phyloP scores from a whole-genome alignment of 2,797 vertebrate species.

The Tarsius wallacei region DNA sequence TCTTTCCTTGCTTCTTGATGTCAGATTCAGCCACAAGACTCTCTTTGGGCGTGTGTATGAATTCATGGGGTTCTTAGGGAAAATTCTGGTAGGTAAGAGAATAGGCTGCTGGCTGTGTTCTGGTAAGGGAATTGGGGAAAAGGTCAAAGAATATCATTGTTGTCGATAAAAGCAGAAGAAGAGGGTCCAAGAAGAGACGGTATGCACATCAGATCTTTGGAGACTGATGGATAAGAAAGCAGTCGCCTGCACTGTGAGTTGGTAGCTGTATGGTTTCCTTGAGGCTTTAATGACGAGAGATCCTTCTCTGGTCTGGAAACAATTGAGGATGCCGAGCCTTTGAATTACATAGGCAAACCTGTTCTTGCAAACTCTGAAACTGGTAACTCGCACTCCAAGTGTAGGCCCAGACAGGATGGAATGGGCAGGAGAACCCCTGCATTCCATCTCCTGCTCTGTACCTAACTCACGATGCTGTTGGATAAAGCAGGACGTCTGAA shows the following conservation, averaged over 20 bases:
- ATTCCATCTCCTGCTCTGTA: background rate
- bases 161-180: background rate
- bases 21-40: background rate
- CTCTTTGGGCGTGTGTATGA: background rate
- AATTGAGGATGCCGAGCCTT: background rate
- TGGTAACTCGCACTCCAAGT: slow-evolving; percentile 11
- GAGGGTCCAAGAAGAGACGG: background rate
- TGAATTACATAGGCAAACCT: background rate
- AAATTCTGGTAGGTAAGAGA: background rate
- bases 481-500: slow-evolving; percentile 49
- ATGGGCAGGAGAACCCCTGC: background rate
- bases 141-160: background rate
- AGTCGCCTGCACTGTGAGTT: background rate
- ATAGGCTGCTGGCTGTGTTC: background rate
- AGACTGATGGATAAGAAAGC: background rate
- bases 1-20: background rate
- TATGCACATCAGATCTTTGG: background rate
- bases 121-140: background rate
- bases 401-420: slow-evolving; percentile 17
- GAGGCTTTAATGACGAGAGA: background rate
- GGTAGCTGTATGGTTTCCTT: background rate
- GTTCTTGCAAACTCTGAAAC: slow-evolving; percentile 1
- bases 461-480: slow-evolving; percentile 9
- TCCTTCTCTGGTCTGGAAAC: background rate
- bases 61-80: background rate